Conservation (phyloP, 2,888 invertebrate species). For the Athalia circularis region DNA sequence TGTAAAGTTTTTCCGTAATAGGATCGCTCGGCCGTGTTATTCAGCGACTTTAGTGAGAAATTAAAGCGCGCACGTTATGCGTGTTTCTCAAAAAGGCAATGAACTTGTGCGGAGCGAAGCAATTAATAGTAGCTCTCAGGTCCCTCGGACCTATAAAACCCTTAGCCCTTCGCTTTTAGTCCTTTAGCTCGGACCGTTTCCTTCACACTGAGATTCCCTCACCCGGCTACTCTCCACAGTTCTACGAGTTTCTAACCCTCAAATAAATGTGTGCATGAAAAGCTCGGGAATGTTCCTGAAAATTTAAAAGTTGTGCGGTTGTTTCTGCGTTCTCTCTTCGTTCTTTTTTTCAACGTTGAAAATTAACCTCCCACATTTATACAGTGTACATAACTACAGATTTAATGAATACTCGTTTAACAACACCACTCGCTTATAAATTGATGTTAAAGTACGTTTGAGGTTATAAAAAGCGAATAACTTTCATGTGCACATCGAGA, state of each 20-base stretch:
- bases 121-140: constrained; percentile 23
- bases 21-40: constrained; percentile 3
- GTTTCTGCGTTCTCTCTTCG: background rate
- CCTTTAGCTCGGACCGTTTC: constrained; percentile 2
- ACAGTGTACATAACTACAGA: no score
- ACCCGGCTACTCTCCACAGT: background rate
- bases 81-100: constrained; percentile 18
- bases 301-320: constrained; percentile 2
- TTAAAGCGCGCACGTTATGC: background rate
- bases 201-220: constrained; percentile 19
- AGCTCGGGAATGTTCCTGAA: background rate
- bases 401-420: no score
- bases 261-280: background rate
- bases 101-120: constrained; percentile 33
- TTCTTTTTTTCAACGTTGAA: background rate
- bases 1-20: constrained; percentile 6
- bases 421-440: no score
- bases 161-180: constrained; percentile 14
- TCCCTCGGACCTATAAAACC: constrained; percentile 12
- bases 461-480: no score
- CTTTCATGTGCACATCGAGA: no score
- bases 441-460: no score
- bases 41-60: background rate
- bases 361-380: background rate
- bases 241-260: background rate